Evolutionary conservation across 2,797 vertebrate species (phyloP), one percentile per base, ranked within the genome.

Genomic region (Argya squamiceps): DNA sequence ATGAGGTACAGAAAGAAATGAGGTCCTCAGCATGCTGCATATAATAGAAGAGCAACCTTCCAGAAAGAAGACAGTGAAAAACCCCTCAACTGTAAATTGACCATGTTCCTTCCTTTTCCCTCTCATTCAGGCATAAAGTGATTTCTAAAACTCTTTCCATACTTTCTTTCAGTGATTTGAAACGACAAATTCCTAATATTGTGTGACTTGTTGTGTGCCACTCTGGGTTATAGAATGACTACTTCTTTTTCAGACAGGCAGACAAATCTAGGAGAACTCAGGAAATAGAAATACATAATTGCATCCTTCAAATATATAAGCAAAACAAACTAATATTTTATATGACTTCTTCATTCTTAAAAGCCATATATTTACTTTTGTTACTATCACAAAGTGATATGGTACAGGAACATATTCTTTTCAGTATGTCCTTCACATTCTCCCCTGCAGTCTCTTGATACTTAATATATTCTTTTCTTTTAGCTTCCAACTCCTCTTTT

Each of bases 401-500:
- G 67, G 19, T 27, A 10, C 19, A 89, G 60, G 77, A 92, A 88
- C 55, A 81, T 89, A 87, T 96, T 36, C n/a, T 79, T 91, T 89
- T 86, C 56, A 71, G 69, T 84, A 93, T 93, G 77, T 92, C 93
- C 90, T 96, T 97, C 93, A 71, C 52, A 75, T 41, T 95, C 76
- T 97, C 80, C 85, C 73, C 74, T 75, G 52, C 41, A 69, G 39
- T 93, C 92, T 95, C 93, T 80, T 84, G 84, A 82, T 90, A 95
- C 69, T 93, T 96, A 95, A 91, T 85, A 70, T 78, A 96, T 92
- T 87, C 85, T 75, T 84, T 94, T 95, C 91, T 93, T 94, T 96
- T 95, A 91, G 82, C 88, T 97, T 94, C 96, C 75, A 95, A 59
- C 79, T 88, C 95, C 82, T 94, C 80, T 96, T 91, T 90, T 96